phyloP scores from a whole-genome alignment of 2,888 invertebrate species.

The Pachydiplax longipennis region DNA sequence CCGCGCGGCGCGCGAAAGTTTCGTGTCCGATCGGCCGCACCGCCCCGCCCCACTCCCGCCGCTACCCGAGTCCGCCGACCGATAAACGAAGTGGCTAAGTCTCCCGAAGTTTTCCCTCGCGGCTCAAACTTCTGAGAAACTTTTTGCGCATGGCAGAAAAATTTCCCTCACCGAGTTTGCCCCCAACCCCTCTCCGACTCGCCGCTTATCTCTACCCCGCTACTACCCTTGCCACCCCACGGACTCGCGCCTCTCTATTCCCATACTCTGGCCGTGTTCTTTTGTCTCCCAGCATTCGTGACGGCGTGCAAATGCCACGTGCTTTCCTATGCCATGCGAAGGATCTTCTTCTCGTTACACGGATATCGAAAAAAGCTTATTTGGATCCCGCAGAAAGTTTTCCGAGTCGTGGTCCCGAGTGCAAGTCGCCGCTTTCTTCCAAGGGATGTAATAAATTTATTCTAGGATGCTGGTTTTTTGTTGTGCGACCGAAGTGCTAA shows the following conservation, averaged over 20 bases:
- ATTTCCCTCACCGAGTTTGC: conserved; percentile 36
- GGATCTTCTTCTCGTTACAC: neutral
- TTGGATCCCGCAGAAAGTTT: no score
- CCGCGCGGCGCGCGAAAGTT: conserved; percentile 31
- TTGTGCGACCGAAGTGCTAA: no score
- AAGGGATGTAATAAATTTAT: no score
- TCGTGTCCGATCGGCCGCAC: conserved; percentile 16
- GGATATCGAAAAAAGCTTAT: no score
- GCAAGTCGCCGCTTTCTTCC: no score
- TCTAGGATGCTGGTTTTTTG: no score
- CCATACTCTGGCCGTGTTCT: neutral
- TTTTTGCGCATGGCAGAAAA: conserved; percentile 53
- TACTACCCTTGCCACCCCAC: neutral
- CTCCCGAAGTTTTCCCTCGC: conserved; percentile 47
- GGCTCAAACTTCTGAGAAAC: conserved; percentile 48
- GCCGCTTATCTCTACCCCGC: neutral
- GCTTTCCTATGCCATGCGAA: neutral
- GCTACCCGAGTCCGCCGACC: conserved; percentile 11
- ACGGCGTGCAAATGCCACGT: neutral
- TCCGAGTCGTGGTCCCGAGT: no score
- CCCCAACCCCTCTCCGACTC: neutral
- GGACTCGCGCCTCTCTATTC: neutral
- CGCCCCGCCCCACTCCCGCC: conserved; percentile 44
- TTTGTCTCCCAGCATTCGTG: neutral
- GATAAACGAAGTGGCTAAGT: conserved; percentile 47